These are phyloP conservation scores for Eupelmus urozonus DNA, from an alignment of 2,888 invertebrate species.

Conservation along the genomic window DNA sequence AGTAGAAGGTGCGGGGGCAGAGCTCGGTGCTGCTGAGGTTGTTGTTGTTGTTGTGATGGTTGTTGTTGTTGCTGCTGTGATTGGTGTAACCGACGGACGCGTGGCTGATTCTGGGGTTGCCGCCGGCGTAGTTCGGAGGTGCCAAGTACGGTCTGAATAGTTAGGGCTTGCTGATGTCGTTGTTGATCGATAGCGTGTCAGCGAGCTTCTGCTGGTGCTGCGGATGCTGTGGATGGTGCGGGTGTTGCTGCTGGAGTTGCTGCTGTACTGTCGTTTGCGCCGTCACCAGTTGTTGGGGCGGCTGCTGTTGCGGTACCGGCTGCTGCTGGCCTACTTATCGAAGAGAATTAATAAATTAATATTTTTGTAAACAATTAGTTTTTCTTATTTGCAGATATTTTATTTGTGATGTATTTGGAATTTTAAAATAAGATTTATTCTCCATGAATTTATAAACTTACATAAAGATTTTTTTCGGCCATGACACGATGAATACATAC, in stretches of 20 bases:
- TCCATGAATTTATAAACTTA: too few species aligned
- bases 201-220: slow-evolving; percentile 66
- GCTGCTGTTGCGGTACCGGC: slow-evolving; percentile 1
- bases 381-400: too few species aligned
- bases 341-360: neutral
- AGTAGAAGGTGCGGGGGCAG: slow-evolving; percentile 73
- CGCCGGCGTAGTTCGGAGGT: slow-evolving; percentile 61
- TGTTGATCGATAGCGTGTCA: slow-evolving; percentile 73
- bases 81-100: slow-evolving; percentile 8
- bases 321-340: slow-evolving; percentile 39
- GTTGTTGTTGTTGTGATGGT: slow-evolving; percentile 59
- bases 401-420: too few species aligned
- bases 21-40: slow-evolving; percentile 68
- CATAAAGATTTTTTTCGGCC: too few species aligned
- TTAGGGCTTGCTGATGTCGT: slow-evolving; percentile 76
- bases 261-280: slow-evolving; percentile 53
- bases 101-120: slow-evolving; percentile 32
- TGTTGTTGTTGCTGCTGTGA: slow-evolving; percentile 11
- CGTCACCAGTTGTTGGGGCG: slow-evolving; percentile 43
- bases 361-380: too few species aligned
- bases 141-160: slow-evolving; percentile 76
- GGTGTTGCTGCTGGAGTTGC: slow-evolving; percentile 46
- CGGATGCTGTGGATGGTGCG: slow-evolving; percentile 44
- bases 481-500: too few species aligned
- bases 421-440: too few species aligned